These are phyloP conservation scores for Silurus lanzhouensis DNA, from an alignment of 2,797 vertebrate species.

Conservation along the genomic window DNA sequence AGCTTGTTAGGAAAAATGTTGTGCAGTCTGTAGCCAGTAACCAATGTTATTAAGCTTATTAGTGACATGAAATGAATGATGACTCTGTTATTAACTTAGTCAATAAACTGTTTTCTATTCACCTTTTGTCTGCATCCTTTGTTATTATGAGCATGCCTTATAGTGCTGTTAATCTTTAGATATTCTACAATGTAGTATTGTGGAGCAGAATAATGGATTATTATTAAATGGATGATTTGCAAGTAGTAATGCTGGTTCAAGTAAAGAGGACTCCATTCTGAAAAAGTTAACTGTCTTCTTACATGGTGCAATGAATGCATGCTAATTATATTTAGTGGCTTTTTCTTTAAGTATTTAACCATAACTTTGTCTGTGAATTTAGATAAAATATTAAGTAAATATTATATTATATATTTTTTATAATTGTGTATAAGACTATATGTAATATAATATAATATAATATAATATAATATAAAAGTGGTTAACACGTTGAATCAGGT, in stretches of 20 bases:
- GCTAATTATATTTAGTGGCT: background rate
- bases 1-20: constrained; percentile 10
- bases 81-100: constrained; percentile 1
- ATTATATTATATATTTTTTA: too few relatives aligned
- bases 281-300: background rate
- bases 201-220: background rate
- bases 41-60: background rate
- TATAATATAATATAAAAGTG: too few relatives aligned
- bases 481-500: too few relatives aligned
- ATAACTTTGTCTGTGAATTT: background rate
- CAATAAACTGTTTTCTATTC: constrained; percentile 24
- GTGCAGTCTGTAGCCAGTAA: background rate
- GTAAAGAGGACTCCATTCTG: background rate
- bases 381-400: too few relatives aligned
- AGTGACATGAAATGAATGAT: constrained; percentile 1
- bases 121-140: constrained; percentile 53
- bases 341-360: background rate
- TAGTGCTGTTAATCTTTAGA: background rate
- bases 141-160: background rate
- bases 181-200: background rate
- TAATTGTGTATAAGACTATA: background rate
- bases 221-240: background rate
- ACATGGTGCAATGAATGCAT: background rate
- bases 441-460: background rate
- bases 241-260: background rate